Evolutionary conservation across 2,113 vertebrate genomes (phyloP).

Genomic region (Girardinichthys multiradiatus): DNA sequence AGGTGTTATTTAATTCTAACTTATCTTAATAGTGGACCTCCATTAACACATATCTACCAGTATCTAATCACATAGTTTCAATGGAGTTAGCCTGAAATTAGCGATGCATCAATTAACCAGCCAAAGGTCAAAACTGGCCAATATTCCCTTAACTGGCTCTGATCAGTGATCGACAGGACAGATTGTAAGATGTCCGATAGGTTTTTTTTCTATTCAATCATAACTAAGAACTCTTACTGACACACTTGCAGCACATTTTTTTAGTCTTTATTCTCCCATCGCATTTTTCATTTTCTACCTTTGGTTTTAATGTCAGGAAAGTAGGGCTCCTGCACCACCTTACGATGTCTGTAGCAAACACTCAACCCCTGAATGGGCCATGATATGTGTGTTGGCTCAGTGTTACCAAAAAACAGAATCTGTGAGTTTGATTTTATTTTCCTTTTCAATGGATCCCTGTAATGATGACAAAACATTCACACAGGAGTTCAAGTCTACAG

Average conservation of each 20-base stretch:
- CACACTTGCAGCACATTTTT: not conserved
- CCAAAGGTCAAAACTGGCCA: not conserved
- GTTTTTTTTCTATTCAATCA: not conserved
- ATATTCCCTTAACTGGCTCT: not conserved
- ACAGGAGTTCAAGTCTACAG: not conserved
- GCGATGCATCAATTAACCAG: not conserved
- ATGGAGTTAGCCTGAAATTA: not conserved
- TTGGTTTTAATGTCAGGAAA: not conserved
- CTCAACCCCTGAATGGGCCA: no score
- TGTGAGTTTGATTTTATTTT: constrained; percentile 29
- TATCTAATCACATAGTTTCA: not conserved
- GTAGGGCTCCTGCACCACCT: not conserved
- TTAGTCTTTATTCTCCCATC: not conserved
- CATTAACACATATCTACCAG: not conserved
- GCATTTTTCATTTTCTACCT: not conserved
- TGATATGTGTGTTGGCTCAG: constrained; percentile 1
- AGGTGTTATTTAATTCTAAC: not conserved
- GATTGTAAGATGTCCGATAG: not conserved
- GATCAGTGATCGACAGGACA: not conserved
- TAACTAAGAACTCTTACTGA: not conserved
- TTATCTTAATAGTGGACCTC: not conserved
- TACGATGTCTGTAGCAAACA: not conserved
- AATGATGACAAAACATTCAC: constrained; percentile 15
- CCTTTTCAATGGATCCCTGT: not conserved
- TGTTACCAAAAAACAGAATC: constrained; percentile 9